Evolutionary conservation across 2,888 invertebrate genomes (phyloP).

Genomic region (Nephrotoma flavescens): DNA sequence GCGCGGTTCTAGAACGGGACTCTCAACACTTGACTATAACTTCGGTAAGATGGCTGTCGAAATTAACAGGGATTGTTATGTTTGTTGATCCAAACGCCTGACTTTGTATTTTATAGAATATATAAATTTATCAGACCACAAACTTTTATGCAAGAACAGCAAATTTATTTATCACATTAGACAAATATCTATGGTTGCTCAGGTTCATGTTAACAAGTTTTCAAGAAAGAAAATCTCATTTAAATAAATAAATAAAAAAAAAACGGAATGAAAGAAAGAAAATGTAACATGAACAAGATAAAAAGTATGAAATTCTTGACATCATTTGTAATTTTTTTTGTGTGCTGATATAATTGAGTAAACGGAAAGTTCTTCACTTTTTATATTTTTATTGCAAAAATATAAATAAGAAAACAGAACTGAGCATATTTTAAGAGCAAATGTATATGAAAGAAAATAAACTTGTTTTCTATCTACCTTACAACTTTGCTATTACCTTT

Average conservation of each 20-base stretch:
- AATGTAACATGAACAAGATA: neutral
- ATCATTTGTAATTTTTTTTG: neutral
- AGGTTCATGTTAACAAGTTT: neutral
- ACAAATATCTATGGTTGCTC: neutral
- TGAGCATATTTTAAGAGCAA: neutral
- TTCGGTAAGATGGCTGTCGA: too few relatives aligned
- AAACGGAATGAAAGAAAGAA: neutral
- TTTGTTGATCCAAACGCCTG: too few relatives aligned
- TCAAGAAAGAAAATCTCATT: neutral
- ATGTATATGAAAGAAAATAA: neutral
- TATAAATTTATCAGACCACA: too few relatives aligned
- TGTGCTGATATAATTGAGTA: neutral
- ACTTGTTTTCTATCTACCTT: neutral
- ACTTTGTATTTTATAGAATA: too few relatives aligned
- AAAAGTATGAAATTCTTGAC: neutral
- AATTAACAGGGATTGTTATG: too few relatives aligned
- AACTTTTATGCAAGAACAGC: too few relatives aligned
- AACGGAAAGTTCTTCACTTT: neutral
- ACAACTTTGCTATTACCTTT: neutral
- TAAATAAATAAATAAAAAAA: neutral
- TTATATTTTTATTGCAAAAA: neutral
- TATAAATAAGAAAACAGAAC: neutral
- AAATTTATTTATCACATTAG: too few relatives aligned
- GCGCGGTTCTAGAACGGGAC: too few relatives aligned
- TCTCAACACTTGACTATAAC: too few relatives aligned